Evolutionary conservation across 1,140 invertebrate genomes (phyloP), one percentile per base, ranked within the genome.

Genomic region (Lethrus apterus): DNA sequence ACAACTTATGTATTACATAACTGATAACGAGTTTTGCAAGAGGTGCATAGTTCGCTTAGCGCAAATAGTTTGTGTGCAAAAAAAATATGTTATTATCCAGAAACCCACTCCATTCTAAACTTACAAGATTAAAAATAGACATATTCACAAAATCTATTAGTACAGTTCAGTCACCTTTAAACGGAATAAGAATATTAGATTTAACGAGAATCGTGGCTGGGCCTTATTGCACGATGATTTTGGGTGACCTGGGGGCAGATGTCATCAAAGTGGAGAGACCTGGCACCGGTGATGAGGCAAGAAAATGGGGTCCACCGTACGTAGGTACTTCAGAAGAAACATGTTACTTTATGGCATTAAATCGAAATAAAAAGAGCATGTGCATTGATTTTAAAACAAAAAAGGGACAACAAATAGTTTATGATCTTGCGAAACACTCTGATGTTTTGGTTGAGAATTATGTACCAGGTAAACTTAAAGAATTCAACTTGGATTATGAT

Each of bases 401-500:
- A 17, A 66, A 78, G 65, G 93, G 93, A 1, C 72, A 70, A 56
- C 63, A 84, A 29, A 70, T 97, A 17, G 69, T 96, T 9, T 73
- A 81, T 52, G 74, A 90, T 32, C 66, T 93, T 29, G 84, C 80
- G 8, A 69, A 68, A 36, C 77, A 82, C 51, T 83, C 82, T 66
- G 94, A 98, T 73, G 79, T 98, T 15, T 60, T 98, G 0, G 75
- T 98, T 8, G 94, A 98, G 66, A 98, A 98, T 70, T 98, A 86
- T 70, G 70, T 98, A 1, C 94, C 94, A 10, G 93, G 92, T 1
- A 92, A 91, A 58, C 65, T 98, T 48, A 75, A 80, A 17, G 66
- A 80, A 44, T 72, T 90, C 36, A 80, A 80, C 4, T 65, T 98
- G 34, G 89, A 85, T 15, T 98, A 93, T 66, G 67, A 86, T 4